phyloP scores from a whole-genome alignment of 2,797 vertebrate genomes.

The Silurus aristotelis region DNA sequence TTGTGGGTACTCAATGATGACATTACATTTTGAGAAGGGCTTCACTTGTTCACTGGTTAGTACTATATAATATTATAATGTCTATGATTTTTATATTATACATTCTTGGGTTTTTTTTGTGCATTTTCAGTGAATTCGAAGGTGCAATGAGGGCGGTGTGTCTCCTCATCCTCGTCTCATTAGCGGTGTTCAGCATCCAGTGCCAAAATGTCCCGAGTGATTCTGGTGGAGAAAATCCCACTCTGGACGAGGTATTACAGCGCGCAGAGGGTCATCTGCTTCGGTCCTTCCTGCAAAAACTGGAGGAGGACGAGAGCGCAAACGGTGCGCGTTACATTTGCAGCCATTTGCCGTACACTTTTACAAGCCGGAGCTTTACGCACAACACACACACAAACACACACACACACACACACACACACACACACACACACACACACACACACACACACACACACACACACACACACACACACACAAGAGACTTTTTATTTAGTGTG shows the following conservation, averaged over 20 bases:
- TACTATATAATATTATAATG: too few relatives aligned
- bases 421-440: too few relatives aligned
- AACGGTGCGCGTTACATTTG: slow-evolving; percentile 62
- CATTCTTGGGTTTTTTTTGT: neutral
- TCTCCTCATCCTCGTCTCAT: slow-evolving; percentile 74
- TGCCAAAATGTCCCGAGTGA: slow-evolving; percentile 73
- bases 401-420: too few relatives aligned
- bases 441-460: too few relatives aligned
- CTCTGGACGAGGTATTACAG: slow-evolving; percentile 76
- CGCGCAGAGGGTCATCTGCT: slow-evolving; percentile 77
- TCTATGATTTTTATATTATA: too few relatives aligned
- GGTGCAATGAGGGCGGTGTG: slow-evolving; percentile 76
- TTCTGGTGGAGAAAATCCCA: slow-evolving; percentile 64
- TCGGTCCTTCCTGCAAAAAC: slow-evolving; percentile 75
- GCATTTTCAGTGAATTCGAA: slow-evolving; percentile 41
- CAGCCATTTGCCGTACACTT: too few relatives aligned
- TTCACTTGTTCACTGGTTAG: too few relatives aligned
- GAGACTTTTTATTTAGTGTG: too few relatives aligned
- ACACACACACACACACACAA: neutral
- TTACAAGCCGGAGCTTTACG: neutral
- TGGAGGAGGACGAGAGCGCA: slow-evolving; percentile 72
- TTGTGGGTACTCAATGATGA: neutral
- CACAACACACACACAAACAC: neutral
- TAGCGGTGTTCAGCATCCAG: slow-evolving; percentile 66
- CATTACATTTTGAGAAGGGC: too few relatives aligned